Evolutionary conservation across 2,113 vertebrate species (phyloP).

Genomic region (human (Homo sapiens)): GRCh38 chr12:52367501-52368000

Average conservation of each 20-base stretch:
- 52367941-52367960: background rate
- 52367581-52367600: constrained; percentile 75
- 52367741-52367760: constrained; percentile 62
- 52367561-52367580: constrained; percentile 78
- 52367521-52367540: constrained; percentile 65
- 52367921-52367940: too few relatives aligned
- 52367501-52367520: constrained; percentile 76
- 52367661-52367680: constrained; percentile 73
- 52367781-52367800: constrained; percentile 40
- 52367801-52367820: background rate
- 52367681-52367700: constrained; percentile 82
- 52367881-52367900: background rate
- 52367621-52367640: constrained; percentile 62
- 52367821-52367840: background rate
- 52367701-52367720: constrained; percentile 74
- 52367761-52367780: constrained; percentile 60
- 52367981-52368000: background rate
- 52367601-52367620: constrained; percentile 78
- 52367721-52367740: constrained; percentile 72
- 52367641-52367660: constrained; percentile 66
- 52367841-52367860: background rate
- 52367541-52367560: constrained; percentile 76
- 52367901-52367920: background rate
- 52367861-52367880: background rate
- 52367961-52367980: too few relatives aligned